These are phyloP conservation scores for Diplolepis rosae DNA, from an alignment of 2,888 invertebrate species.

Conservation along the genomic window DNA sequence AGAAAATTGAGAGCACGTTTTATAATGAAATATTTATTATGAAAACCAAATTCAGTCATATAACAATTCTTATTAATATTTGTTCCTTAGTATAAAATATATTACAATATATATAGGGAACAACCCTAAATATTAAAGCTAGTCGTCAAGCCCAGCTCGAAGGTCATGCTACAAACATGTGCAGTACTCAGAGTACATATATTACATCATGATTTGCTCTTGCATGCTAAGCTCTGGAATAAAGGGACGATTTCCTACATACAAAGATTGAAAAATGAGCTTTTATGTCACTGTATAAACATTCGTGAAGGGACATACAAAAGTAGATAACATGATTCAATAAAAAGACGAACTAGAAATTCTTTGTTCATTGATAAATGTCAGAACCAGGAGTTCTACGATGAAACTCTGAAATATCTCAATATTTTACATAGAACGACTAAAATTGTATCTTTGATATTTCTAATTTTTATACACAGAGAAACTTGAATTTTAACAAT, in stretches of 20 bases:
- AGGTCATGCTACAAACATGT: slow-evolving; percentile 48
- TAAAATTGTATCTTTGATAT: neutral
- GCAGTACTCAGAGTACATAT: slow-evolving; percentile 33
- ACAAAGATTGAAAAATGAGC: neutral
- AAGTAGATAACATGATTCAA: neutral
- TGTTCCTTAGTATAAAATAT: slow-evolving; percentile 67
- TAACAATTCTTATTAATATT: slow-evolving; percentile 61
- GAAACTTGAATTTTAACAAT: neutral
- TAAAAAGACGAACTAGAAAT: neutral
- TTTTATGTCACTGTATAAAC: neutral
- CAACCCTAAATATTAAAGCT: slow-evolving; percentile 48
- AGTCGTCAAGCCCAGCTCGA: slow-evolving; percentile 64
- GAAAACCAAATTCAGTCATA: slow-evolving; percentile 33
- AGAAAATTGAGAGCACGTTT: neutral
- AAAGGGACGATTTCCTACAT: slow-evolving; percentile 1
- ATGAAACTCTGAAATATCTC: neutral
- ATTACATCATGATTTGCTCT: slow-evolving; percentile 12
- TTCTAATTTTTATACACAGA: neutral
- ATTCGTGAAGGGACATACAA: neutral
- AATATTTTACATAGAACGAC: neutral
- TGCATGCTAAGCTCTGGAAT: slow-evolving; percentile 16
- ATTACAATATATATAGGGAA: slow-evolving; percentile 66
- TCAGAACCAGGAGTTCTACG: slow-evolving; percentile 2
- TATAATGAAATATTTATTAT: slow-evolving; percentile 28
- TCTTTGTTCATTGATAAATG: slow-evolving; percentile 10